Evolutionary conservation across 2,888 invertebrate species (phyloP).

Genomic region (Leptopilina syphax): DNA sequence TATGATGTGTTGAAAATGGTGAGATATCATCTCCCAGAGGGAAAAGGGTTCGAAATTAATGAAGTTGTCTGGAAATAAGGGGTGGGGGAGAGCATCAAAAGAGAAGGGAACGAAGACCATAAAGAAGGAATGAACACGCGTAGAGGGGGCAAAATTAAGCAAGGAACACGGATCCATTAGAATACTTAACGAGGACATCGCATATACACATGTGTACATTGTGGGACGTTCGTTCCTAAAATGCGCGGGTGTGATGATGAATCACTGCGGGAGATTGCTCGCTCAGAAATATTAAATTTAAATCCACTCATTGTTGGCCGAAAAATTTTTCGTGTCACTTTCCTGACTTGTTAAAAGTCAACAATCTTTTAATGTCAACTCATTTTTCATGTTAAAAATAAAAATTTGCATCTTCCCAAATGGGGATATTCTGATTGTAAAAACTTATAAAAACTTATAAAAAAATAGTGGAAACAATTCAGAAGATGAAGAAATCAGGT

Average conservation of each 20-base stretch:
- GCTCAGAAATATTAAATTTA: slow-evolving; percentile 72
- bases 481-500: slow-evolving; percentile 22
- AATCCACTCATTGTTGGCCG: slow-evolving; percentile 58
- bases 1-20: slow-evolving; percentile 16
- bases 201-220: slow-evolving; percentile 55
- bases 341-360: too few species aligned
- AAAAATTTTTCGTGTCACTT: slow-evolving; percentile 1
- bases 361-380: neutral
- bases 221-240: slow-evolving; percentile 59
- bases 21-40: slow-evolving; percentile 14
- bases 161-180: slow-evolving; percentile 70
- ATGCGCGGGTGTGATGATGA: slow-evolving; percentile 77
- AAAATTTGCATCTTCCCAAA: too few species aligned
- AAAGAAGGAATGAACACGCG: too few species aligned
- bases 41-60: slow-evolving; percentile 60
- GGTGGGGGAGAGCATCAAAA: neutral
- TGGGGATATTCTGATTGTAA: too few species aligned
- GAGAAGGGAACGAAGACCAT: too few species aligned
- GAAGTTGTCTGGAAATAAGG: slow-evolving; percentile 61
- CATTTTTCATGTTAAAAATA: neutral
- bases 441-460: too few species aligned
- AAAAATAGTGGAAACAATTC: slow-evolving; percentile 7
- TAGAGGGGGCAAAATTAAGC: slow-evolving; percentile 62
- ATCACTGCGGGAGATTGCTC: slow-evolving; percentile 70
- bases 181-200: slow-evolving; percentile 76